Percentiles rank a stretch among this genome's conserved stretches.
Conservation (phyloP, 2,113 vertebrate species). For the Strix aluco region DNA sequence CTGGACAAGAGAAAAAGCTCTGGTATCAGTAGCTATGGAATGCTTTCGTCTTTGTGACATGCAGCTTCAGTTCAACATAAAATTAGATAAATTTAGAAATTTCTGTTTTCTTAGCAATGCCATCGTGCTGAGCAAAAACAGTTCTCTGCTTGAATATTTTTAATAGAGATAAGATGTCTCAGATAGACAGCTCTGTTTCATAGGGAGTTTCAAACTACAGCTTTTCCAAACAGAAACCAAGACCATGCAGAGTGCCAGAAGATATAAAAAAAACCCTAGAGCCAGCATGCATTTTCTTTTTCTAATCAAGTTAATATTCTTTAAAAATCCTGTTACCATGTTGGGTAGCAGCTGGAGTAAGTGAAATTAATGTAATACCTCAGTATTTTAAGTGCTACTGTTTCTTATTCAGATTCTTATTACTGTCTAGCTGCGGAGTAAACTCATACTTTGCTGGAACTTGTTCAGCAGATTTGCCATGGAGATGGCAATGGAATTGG, state of each 20-base stretch:
- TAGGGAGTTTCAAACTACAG: background rate
- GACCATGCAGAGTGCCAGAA: background rate
- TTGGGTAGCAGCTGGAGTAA: background rate
- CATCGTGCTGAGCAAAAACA: background rate
- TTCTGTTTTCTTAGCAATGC: background rate
- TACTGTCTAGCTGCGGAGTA: background rate
- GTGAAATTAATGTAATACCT: background rate
- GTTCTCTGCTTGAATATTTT: background rate
- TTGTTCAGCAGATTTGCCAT: background rate
- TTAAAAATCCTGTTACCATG: background rate
- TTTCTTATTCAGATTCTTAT: background rate
- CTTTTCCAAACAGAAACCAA: conserved; percentile 3
- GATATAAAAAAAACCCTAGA: background rate
- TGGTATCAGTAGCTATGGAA: background rate
- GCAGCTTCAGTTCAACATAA: background rate
- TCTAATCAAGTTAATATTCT: background rate
- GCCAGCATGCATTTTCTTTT: background rate
- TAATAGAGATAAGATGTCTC: background rate
- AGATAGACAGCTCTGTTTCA: background rate
- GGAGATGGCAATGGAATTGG: background rate
- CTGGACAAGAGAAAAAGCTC: background rate
- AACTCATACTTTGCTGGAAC: background rate
- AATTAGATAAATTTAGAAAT: background rate
- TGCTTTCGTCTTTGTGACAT: background rate
- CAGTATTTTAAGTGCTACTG: background rate